Conservation (phyloP, 2,113 vertebrate genomes). For the Halcyon senegalensis region DNA sequence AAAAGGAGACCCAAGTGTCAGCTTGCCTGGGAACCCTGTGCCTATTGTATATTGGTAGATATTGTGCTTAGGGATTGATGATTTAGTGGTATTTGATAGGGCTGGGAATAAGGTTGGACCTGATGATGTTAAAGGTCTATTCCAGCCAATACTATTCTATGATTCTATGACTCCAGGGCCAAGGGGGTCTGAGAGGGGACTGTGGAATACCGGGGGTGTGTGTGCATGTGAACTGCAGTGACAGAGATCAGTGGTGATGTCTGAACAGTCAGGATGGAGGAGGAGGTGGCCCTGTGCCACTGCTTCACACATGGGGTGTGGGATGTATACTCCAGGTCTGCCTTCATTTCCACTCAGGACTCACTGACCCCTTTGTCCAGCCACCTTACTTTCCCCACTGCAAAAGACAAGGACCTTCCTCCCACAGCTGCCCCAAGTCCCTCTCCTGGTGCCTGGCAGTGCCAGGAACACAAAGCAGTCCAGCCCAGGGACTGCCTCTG, state of each 20-base stretch:
- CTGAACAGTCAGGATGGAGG: neutral
- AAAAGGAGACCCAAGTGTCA: neutral
- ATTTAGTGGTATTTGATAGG: too few species aligned
- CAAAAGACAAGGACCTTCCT: neutral
- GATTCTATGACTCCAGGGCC: neutral
- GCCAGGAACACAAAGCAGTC: too few species aligned
- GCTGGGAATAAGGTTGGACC: too few species aligned
- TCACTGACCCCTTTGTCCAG: neutral
- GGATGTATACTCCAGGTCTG: neutral
- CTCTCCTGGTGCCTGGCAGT: too few species aligned
- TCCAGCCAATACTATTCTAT: too few species aligned
- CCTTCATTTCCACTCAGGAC: neutral
- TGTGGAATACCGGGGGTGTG: too few species aligned
- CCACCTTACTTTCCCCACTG: neutral
- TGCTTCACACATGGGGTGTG: neutral
- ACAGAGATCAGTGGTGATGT: accelerated
- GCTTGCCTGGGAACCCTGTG: neutral
- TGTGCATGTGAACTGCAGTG: neutral
- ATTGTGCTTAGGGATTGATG: too few species aligned
- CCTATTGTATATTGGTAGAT: neutral
- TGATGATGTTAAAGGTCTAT: too few species aligned
- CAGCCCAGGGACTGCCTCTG: too few species aligned
- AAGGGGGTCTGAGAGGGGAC: neutral
- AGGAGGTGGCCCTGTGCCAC: neutral
- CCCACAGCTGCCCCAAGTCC: neutral